These are phyloP conservation scores for Thalassophryne amazonica DNA, from an alignment of 2,797 vertebrate species.

Conservation along the genomic window DNA sequence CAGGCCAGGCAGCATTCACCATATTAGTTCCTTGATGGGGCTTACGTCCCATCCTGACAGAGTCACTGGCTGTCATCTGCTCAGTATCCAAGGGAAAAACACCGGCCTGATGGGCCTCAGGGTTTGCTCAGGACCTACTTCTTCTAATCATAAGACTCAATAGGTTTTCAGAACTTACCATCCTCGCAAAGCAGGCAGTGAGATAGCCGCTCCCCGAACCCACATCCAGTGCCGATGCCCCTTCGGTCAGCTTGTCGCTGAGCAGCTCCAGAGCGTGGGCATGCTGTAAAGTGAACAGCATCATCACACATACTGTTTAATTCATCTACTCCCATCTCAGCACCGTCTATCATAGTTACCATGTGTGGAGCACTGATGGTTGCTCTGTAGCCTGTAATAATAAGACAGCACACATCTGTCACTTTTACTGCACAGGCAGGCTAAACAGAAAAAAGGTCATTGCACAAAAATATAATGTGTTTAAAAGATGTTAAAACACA, in stretches of 20 bases:
- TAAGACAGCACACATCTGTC: conserved; percentile 4
- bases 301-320: background rate
- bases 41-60: no score
- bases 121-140: no score
- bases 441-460: background rate
- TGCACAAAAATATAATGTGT: background rate
- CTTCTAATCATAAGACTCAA: no score
- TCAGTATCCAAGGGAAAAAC: no score
- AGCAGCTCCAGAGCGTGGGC: conserved; percentile 89
- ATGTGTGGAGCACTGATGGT: conserved; percentile 94
- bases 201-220: conserved; percentile 93
- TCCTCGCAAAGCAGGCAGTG: conserved; percentile 89
- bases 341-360: conserved; percentile 72
- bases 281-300: conserved; percentile 69
- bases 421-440: background rate
- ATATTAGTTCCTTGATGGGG: no score
- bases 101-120: no score
- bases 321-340: background rate
- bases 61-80: no score
- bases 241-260: conserved; percentile 85
- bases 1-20: no score
- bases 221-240: conserved; percentile 86
- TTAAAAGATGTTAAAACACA: no score
- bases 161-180: conserved; percentile 72
- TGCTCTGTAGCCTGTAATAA: conserved; percentile 85